Evolutionary conservation across 2,113 vertebrate species (phyloP).

Genomic region (Sturnus vulgaris): DNA sequence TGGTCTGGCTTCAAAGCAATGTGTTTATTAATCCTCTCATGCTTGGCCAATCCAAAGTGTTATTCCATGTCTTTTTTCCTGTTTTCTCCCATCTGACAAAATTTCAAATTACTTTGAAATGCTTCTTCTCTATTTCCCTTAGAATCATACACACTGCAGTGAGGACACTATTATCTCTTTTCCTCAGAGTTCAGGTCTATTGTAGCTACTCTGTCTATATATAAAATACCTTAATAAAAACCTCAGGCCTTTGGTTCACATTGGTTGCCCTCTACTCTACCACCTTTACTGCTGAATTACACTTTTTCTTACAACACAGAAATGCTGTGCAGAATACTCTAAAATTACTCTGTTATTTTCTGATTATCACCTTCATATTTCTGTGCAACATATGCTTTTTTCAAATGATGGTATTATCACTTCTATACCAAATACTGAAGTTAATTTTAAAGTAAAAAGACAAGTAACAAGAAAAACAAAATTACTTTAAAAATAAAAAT

Average conservation of each 20-base stretch:
- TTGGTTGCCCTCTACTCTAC: neutral
- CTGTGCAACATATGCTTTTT: neutral
- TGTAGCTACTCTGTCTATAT: neutral
- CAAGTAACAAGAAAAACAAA: neutral
- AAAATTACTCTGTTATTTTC: neutral
- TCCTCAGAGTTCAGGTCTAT: neutral
- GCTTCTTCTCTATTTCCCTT: neutral
- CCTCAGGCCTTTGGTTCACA: neutral
- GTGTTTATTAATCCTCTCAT: neutral
- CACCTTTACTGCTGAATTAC: neutral
- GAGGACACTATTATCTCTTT: neutral
- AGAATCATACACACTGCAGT: neutral
- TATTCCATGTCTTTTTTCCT: neutral
- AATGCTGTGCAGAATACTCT: neutral
- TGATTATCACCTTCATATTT: neutral
- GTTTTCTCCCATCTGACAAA: neutral
- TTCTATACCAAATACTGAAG: neutral
- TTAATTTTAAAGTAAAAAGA: neutral
- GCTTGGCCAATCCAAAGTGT: neutral
- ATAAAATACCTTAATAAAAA: neutral
- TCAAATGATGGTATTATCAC: neutral
- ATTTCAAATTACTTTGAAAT: neutral
- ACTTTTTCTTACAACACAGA: neutral
- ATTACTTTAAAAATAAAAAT: neutral
- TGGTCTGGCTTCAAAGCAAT: neutral